phyloP scores from a whole-genome alignment of 1,140 invertebrate genomes.

The Amyelois transitella region DNA sequence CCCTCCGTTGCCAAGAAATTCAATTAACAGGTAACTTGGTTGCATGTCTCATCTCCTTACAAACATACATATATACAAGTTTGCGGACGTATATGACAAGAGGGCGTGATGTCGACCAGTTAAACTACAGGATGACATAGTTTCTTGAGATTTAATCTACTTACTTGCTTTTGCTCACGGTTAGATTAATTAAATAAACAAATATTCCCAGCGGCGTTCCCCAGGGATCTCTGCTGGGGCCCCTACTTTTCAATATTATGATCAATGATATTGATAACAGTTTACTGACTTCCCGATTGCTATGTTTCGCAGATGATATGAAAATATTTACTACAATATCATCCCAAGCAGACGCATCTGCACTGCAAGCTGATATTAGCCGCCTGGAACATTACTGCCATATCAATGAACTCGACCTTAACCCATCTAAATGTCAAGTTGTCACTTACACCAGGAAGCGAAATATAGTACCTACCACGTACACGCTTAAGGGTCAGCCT shows the following conservation, averaged over 20 bases:
- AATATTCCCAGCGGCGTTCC: background rate
- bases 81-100: background rate
- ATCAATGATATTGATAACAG: background rate
- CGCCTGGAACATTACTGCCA: no score
- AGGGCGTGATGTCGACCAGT: background rate
- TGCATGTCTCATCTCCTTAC: slow-evolving; percentile 17
- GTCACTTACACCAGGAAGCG: no score
- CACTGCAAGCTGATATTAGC: no score
- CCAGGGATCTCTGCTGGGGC: background rate
- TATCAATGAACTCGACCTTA: no score
- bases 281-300: background rate
- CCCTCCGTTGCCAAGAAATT: background rate
- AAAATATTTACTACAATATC: background rate
- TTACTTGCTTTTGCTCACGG: no score
- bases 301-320: no score
- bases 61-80: background rate
- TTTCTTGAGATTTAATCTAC: background rate
- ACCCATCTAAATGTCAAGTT: no score
- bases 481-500: no score
- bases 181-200: no score
- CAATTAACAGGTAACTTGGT: slow-evolving; percentile 3
- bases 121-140: background rate
- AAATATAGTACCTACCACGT: no score
- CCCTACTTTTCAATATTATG: background rate
- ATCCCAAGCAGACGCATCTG: no score